Evolutionary conservation across 2,888 invertebrate genomes (phyloP).

Genomic region (Conus canariensis): DNA sequence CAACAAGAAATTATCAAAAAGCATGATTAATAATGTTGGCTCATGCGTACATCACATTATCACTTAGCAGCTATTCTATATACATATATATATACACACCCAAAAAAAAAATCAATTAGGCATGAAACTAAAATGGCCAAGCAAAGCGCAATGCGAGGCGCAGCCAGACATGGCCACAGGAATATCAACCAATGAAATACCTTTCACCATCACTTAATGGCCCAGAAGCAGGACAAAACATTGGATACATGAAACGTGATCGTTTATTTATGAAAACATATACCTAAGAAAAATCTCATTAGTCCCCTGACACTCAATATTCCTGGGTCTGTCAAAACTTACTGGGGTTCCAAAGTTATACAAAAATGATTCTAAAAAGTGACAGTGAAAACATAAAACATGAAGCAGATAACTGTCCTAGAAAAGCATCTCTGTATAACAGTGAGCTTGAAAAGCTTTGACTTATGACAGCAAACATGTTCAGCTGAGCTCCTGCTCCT

Average conservation of each 20-base stretch:
- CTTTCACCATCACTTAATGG: constrained; percentile 21
- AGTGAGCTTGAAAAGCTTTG: too few relatives aligned
- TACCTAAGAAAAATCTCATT: too few relatives aligned
- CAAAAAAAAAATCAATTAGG: background rate
- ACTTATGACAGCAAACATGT: too few relatives aligned
- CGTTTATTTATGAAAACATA: too few relatives aligned
- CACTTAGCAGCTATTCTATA: background rate
- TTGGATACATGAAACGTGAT: background rate
- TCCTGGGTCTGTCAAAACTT: too few relatives aligned
- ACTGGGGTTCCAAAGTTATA: too few relatives aligned
- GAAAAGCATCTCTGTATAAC: too few relatives aligned
- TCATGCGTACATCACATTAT: background rate
- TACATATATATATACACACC: background rate
- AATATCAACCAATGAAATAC: background rate
- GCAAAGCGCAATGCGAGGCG: constrained; percentile 17
- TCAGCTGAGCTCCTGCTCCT: too few relatives aligned
- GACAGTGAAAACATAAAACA: too few relatives aligned
- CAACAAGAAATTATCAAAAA: background rate
- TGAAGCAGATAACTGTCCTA: too few relatives aligned
- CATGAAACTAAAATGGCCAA: constrained; percentile 19
- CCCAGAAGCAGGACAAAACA: background rate
- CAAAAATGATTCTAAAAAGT: too few relatives aligned
- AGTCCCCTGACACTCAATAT: too few relatives aligned
- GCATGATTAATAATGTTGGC: background rate
- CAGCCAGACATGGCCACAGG: constrained; percentile 14